These are phyloP conservation scores for Aphaenogaster floridana DNA, from an alignment of 1,140 invertebrate species.

Conservation along the genomic window DNA sequence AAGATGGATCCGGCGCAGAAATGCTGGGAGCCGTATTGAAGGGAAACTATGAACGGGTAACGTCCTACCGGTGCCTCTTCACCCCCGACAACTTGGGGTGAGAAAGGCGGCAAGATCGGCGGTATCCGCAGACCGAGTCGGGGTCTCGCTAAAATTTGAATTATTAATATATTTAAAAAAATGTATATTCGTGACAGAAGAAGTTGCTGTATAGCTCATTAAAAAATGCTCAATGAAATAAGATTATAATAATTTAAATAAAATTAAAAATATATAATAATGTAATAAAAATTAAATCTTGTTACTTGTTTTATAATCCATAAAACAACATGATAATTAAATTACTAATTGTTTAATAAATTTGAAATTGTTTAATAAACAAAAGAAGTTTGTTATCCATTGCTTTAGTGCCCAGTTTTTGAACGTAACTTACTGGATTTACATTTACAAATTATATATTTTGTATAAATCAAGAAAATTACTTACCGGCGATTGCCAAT, in stretches of 20 bases:
- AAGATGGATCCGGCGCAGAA: slow-evolving; percentile 88
- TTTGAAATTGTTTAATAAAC: neutral
- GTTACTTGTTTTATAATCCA: neutral
- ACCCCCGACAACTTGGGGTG: slow-evolving; percentile 85
- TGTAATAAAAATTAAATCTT: neutral
- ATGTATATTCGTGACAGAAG: neutral
- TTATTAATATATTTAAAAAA: neutral
- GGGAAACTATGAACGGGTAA: slow-evolving; percentile 87
- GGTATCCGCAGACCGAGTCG: slow-evolving; percentile 24
- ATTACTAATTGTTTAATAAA: neutral
- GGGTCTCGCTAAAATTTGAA: slow-evolving; percentile 35
- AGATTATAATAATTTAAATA: neutral
- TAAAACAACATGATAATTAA: neutral
- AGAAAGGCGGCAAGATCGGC: neutral
- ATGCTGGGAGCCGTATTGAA: slow-evolving; percentile 83
- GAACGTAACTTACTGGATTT: neutral
- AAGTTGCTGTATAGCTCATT: neutral
- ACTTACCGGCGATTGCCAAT: slow-evolving; percentile 65
- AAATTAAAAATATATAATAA: neutral
- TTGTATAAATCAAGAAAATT: neutral
- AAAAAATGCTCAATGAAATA: neutral
- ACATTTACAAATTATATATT: neutral
- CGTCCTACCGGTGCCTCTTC: slow-evolving; percentile 79
- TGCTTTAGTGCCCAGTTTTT: neutral
- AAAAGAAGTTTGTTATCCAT: neutral